A percentile compares a stretch with the other conserved stretches of the same genome.
Evolutionary conservation across 1,140 invertebrate genomes (phyloP).

Genomic region (Pemphigus obesinymphae): DNA sequence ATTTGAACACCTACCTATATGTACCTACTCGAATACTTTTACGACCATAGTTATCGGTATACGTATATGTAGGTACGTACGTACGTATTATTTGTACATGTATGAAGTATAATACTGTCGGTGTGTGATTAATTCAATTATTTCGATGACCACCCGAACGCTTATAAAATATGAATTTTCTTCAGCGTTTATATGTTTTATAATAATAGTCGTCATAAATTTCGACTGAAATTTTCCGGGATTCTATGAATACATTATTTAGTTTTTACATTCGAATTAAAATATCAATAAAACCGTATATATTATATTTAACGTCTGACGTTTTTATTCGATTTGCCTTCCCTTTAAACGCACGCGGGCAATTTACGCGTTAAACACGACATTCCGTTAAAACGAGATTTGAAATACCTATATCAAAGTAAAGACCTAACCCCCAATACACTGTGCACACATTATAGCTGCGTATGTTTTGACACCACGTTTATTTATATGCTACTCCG

Average conservation of each 20-base stretch:
- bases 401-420: background rate
- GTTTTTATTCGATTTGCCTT: background rate
- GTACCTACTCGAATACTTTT: too few species aligned
- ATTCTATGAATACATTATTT: background rate
- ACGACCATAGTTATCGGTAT: too few species aligned
- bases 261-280: background rate
- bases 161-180: background rate
- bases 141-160: background rate
- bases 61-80: too few species aligned
- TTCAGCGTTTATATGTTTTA: background rate
- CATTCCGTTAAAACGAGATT: background rate
- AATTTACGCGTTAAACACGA: background rate
- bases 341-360: background rate
- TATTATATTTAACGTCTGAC: background rate
- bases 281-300: background rate
- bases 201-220: background rate
- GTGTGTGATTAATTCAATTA: background rate
- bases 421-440: background rate
- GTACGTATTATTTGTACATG: too few species aligned
- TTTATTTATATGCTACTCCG: slow-evolving; percentile 2
- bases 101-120: too few species aligned
- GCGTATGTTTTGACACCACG: background rate
- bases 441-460: too few species aligned
- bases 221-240: background rate
- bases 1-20: too few species aligned